Conservation (phyloP, 2,113 vertebrate genomes). For the Boulengeromyrus knoepffleri region DNA sequence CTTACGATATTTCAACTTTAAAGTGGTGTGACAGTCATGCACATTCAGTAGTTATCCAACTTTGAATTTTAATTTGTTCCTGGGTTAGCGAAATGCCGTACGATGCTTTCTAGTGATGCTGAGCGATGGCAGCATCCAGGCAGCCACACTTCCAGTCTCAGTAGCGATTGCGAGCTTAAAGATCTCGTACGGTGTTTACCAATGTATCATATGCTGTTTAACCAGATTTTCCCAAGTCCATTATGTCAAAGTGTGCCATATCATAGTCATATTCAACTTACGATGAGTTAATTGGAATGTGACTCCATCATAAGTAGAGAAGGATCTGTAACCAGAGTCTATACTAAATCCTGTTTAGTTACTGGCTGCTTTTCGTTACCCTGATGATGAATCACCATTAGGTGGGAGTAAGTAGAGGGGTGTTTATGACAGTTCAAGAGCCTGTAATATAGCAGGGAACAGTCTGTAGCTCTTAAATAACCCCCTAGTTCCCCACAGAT, state of each 20-base stretch:
- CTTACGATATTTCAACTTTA: background rate
- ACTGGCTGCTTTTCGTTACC: background rate
- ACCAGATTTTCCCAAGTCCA: background rate
- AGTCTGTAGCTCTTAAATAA: conserved; percentile 1
- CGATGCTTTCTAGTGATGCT: background rate
- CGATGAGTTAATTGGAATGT: background rate
- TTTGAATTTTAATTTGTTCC: background rate
- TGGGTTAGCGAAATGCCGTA: background rate
- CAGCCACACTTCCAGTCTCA: background rate
- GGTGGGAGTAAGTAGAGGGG: background rate
- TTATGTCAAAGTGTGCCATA: background rate
- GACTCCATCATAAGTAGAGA: background rate
- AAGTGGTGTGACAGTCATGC: too few species aligned
- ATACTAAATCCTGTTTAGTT: background rate
- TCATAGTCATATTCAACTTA: background rate
- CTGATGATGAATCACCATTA: background rate
- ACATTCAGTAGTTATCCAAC: background rate
- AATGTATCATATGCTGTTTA: background rate
- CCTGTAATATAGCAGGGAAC: background rate
- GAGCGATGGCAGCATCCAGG: background rate
- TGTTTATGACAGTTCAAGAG: background rate
- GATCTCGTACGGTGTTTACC: background rate
- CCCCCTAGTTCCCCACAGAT: background rate
- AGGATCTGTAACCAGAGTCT: background rate
- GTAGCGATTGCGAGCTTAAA: background rate